Conservation (phyloP, 92 coral and sea anemone species). For the Galaxea fascicularis region DNA sequence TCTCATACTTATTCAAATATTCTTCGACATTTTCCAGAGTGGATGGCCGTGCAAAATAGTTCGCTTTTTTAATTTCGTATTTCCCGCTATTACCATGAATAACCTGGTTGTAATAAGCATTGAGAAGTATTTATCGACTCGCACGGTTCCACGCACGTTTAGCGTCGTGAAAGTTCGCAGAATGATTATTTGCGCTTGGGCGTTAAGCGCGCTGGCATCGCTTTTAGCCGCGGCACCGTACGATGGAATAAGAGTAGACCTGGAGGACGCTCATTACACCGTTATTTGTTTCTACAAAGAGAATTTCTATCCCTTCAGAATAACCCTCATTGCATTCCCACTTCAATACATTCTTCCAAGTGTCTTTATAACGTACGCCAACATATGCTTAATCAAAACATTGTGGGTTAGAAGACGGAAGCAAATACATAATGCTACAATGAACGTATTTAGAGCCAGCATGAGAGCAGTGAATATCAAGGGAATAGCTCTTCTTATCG, state of each 20-base stretch:
- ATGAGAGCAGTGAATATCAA: neutral
- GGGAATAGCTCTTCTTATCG: neutral
- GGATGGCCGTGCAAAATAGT: constrained; percentile 5
- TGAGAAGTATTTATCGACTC: neutral
- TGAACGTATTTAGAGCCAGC: neutral
- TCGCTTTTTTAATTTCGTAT: neutral
- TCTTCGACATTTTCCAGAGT: neutral
- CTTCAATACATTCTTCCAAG: neutral
- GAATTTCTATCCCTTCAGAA: neutral
- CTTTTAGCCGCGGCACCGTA: neutral
- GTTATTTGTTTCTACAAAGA: neutral
- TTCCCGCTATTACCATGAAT: neutral
- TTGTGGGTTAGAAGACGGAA: neutral
- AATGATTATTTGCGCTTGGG: neutral
- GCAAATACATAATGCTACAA: neutral
- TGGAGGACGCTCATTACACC: neutral
- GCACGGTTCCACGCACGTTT: neutral
- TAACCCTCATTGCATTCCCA: neutral
- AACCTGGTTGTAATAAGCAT: neutral
- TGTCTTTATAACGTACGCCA: neutral
- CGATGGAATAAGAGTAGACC: neutral
- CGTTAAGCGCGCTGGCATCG: neutral
- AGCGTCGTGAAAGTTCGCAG: neutral
- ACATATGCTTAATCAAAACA: neutral
- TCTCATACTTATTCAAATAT: neutral